A percentile compares a stretch with the other conserved stretches of the same genome.
Evolutionary conservation across 2,113 vertebrate species (phyloP).

Genomic region (Dolichallabes microphthalmus): DNA sequence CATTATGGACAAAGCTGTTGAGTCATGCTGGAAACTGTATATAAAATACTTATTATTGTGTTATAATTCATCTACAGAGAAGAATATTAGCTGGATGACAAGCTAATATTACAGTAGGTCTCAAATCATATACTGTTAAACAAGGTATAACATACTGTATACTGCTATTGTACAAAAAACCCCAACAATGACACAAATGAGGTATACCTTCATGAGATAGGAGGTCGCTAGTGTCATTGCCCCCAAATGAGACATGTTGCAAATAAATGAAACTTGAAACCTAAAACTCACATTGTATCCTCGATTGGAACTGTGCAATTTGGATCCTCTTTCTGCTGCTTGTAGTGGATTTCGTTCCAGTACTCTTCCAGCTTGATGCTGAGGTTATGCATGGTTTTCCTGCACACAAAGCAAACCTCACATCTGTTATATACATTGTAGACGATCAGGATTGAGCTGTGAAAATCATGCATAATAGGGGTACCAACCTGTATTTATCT

Average conservation of each 20-base stretch:
- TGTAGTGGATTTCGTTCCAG: constrained; percentile 49
- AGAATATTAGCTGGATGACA: neutral
- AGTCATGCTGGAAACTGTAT: neutral
- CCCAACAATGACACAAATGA: neutral
- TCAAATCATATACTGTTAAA: neutral
- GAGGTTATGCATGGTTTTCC: constrained; percentile 52
- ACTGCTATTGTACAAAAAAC: neutral
- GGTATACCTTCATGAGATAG: neutral
- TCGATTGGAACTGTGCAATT: constrained; percentile 42
- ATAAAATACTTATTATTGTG: neutral
- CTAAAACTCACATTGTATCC: constrained; percentile 47
- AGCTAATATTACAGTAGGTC: neutral
- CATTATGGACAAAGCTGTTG: neutral
- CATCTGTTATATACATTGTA: neutral
- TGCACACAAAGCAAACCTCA: neutral
- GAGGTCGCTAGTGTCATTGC: too few species aligned
- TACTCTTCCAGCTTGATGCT: constrained; percentile 53
- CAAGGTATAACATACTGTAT: neutral
- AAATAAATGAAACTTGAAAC: neutral
- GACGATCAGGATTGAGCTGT: neutral
- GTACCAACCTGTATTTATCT: constrained; percentile 86
- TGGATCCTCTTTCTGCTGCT: constrained; percentile 43
- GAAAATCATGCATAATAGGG: neutral
- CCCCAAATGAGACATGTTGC: neutral
- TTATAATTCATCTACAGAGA: neutral